Base-by-base conservation (phyloP, 2,797 vertebrate species). In the Coendou prehensilis region DNA sequence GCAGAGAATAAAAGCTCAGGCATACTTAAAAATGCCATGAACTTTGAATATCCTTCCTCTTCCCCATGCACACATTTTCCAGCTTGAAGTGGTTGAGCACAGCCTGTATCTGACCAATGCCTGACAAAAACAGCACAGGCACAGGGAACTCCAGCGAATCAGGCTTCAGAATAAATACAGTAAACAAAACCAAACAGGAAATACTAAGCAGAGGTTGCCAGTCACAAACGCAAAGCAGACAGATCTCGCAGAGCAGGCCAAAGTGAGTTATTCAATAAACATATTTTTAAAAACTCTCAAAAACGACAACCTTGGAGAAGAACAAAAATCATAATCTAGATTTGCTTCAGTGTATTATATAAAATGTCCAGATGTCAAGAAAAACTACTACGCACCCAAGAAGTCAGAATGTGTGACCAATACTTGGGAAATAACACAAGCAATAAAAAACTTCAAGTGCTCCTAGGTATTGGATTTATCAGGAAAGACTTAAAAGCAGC, bases 311-410 rank as follows among this genome's bases (percentile, higher is more conserved):
- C 23, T 67, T 87, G n/a, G 59, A 7, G 4, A 28, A 64, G 22
- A 59, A 67, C 45, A 88, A 84, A 84, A 88, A 47, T 59, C 41
- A 84, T 57, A 84, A 80, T 87, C n/a, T 52, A 88, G 41, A 80
- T 20, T n/a, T 87, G 20, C 63, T 87, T 94, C 59, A 41, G 30
- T 79, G 50, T 59, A 33, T 84, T 80, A 61, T 18, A 50, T 33
- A 73, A 90, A 63, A 94, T 69, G n/a, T 91, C 37, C 6, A 67
- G 41, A 83, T 94, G 71, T 61, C 83, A 91, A 63, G 5, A 93
- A 71, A 93, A 87, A 61, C 5, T 79, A 63, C 9, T 5, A 61
- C 52, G 47, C 63, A 69, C 14, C 52, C 1, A 59, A 81, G 61
- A 92, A 79, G 71, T 9, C 63, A 59, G 71, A 78, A 87, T 7